These are phyloP conservation scores for Sarotherodon lohbergeri DNA, from an alignment of 2,113 vertebrate species.

Conservation along the genomic window DNA sequence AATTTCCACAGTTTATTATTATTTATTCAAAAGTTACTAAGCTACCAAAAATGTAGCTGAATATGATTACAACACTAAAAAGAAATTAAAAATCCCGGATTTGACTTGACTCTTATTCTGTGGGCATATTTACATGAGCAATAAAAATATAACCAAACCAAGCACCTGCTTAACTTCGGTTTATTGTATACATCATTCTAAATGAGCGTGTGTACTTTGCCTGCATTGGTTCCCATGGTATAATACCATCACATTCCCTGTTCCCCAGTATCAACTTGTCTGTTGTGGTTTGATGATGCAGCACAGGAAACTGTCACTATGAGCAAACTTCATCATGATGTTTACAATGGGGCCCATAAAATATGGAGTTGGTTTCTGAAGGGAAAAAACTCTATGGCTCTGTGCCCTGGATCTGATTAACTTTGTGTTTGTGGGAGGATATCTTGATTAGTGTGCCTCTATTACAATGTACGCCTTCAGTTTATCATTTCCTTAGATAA, in stretches of 20 bases:
- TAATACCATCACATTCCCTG: slow-evolving; percentile 21
- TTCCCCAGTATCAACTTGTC: slow-evolving; percentile 37
- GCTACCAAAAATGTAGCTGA: background rate
- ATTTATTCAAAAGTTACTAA: background rate
- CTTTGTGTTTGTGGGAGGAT: slow-evolving; percentile 26
- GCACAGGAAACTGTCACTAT: slow-evolving; percentile 47
- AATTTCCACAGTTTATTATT: background rate
- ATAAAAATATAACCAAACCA: background rate
- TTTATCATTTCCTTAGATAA: background rate
- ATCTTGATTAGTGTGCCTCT: background rate
- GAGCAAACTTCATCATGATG: slow-evolving; percentile 16
- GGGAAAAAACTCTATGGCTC: background rate
- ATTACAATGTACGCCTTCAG: background rate
- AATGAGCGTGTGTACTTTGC: background rate
- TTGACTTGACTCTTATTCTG: background rate
- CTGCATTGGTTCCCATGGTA: slow-evolving; percentile 23
- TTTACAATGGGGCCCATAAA: slow-evolving; percentile 39
- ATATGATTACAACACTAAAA: background rate
- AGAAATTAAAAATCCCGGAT: background rate
- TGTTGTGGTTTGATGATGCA: slow-evolving; percentile 7
- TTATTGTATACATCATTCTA: background rate
- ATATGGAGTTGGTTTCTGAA: slow-evolving; percentile 46
- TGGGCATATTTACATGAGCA: background rate
- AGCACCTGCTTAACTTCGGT: background rate
- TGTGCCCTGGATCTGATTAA: slow-evolving; percentile 45